phyloP scores from a whole-genome alignment of 2,797 vertebrate genomes.

The Macroramphosus scolopax region DNA sequence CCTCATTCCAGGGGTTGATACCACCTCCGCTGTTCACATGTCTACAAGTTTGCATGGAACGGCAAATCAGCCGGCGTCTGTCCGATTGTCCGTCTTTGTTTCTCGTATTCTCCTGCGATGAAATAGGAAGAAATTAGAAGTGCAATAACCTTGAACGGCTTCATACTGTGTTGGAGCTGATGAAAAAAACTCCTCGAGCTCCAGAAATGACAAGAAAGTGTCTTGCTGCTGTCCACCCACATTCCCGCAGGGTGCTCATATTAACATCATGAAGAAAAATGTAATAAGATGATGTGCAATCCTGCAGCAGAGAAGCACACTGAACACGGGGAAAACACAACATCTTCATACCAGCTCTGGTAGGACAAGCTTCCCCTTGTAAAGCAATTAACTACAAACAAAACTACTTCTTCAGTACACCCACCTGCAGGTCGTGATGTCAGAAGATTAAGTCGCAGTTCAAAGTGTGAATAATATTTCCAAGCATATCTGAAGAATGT shows the following conservation, averaged over 20 bases:
- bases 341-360: conserved; percentile 10
- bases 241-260: conserved; percentile 11
- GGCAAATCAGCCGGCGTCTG: conserved; percentile 43
- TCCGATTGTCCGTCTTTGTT: conserved; percentile 47
- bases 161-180: conserved; percentile 23
- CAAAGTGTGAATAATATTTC: conserved; percentile 62
- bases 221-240: conserved; percentile 43
- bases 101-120: conserved; percentile 38
- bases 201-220: conserved; percentile 35
- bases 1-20: conserved; percentile 74
- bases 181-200: conserved; percentile 23
- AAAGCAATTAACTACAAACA: conserved; percentile 14
- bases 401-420: too few relatives aligned
- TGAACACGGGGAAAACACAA: conserved; percentile 7
- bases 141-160: conserved; percentile 59
- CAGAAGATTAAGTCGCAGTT: too few relatives aligned
- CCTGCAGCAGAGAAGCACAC: conserved; percentile 13
- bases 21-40: conserved; percentile 65
- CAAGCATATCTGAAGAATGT: conserved; percentile 61
- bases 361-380: conserved; percentile 15
- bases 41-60: conserved; percentile 64
- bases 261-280: conserved; percentile 15
- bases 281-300: conserved; percentile 18
- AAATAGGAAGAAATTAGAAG: conserved; percentile 44
- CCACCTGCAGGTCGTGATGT: too few relatives aligned